phyloP scores from a whole-genome alignment of 37 sponge, comb jelly and placozoan genomes.

The Halichondria panicea region DNA sequence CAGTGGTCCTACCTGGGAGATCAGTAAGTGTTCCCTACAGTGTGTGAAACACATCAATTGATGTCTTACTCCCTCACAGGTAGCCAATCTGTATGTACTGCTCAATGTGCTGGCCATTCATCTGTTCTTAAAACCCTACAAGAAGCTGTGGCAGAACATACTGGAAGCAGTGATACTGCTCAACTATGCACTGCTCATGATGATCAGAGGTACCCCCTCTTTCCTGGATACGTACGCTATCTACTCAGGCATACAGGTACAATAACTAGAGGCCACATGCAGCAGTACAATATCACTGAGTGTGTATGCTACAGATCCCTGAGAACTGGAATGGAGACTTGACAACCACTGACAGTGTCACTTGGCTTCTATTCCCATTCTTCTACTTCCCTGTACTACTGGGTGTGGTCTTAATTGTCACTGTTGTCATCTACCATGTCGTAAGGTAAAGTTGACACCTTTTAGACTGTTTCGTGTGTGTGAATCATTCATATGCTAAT shows the following conservation, averaged over 20 bases:
- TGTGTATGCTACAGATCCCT: slow-evolving; percentile 11
- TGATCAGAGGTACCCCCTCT: slow-evolving; percentile 33
- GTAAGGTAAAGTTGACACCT: too few relatives aligned
- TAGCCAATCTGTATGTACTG: slow-evolving; percentile 30
- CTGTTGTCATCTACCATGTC: neutral
- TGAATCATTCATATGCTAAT: too few relatives aligned
- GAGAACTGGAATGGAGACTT: neutral
- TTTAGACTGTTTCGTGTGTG: too few relatives aligned
- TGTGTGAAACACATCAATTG: too few relatives aligned
- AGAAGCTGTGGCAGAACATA: slow-evolving; percentile 44
- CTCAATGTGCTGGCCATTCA: slow-evolving; percentile 26
- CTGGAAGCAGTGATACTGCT: slow-evolving; percentile 36
- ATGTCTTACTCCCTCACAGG: slow-evolving; percentile 19
- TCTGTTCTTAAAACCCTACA: slow-evolving; percentile 50
- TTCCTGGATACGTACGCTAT: slow-evolving; percentile 16
- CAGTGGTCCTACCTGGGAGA: slow-evolving; percentile 54
- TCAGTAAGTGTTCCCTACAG: too few relatives aligned
- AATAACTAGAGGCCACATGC: neutral
- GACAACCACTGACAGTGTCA: neutral
- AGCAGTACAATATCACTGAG: too few relatives aligned
- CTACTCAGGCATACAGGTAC: slow-evolving; percentile 16
- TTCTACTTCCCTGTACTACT: slow-evolving; percentile 49
- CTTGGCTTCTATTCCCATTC: slow-evolving; percentile 32
- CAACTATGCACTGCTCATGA: slow-evolving; percentile 29
- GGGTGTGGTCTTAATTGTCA: neutral